Base-by-base conservation (phyloP, 1,140 invertebrate genomes). In the Himalopsyche phryganea region DNA sequence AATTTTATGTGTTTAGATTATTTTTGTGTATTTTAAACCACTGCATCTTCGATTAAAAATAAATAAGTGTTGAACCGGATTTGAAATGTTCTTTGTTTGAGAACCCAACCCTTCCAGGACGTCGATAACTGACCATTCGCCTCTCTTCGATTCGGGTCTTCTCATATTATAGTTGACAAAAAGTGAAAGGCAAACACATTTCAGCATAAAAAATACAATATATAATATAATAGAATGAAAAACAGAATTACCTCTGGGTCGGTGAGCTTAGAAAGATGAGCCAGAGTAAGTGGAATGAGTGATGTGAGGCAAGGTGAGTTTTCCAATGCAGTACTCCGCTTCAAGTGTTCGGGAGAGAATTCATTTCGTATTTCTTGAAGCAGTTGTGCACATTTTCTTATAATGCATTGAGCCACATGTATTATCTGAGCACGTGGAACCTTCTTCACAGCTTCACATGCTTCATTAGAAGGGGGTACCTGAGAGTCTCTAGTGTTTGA, bases 161-260 rank as follows among this genome's bases (percentile, higher is more conserved):
- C n/a, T n/a, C n/a, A n/a, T n/a, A n/a, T n/a, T n/a, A n/a, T n/a
- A n/a, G n/a, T n/a, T n/a, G n/a, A n/a, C n/a, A n/a, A n/a, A n/a
- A n/a, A n/a, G n/a, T n/a, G n/a, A n/a, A n/a, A n/a, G n/a, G n/a
- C n/a, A n/a, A n/a, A n/a, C n/a, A n/a, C n/a, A n/a, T n/a, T n/a
- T n/a, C n/a, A n/a, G n/a, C n/a, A n/a, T n/a, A n/a, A n/a, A n/a
- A n/a, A n/a, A n/a, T n/a, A n/a, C n/a, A n/a, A n/a, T n/a, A n/a
- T n/a, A n/a, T n/a, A n/a, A n/a, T n/a, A n/a, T n/a, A n/a, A n/a
- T n/a, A n/a, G n/a, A 20, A 48, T 50, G 2, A 17, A 7, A 35
- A 50, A n/a, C n/a, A n/a, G n/a, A 14, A 40, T 15, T 32, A 75
- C 76, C 69, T 76, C 73, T 10, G 76, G 66, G 56, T 78, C 76